Evolutionary conservation across 2,888 invertebrate species (phyloP), one percentile per base, ranked within the genome.

Genomic region (Fragum fragum): DNA sequence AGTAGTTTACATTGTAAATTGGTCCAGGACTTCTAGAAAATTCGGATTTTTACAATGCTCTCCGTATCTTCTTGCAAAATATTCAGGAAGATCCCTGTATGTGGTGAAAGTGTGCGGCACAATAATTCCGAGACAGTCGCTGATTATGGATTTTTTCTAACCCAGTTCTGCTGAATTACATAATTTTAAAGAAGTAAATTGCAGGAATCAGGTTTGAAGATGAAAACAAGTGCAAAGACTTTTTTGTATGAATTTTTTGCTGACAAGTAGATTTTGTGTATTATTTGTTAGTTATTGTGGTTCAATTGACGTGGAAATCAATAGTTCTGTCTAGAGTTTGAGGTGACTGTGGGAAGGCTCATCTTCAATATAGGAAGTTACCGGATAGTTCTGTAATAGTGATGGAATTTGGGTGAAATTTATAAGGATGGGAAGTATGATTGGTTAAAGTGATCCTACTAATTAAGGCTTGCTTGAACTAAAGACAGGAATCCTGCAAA

Each of bases 231-330:
- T 57, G 57, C 28, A 57, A 57, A 61, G 29, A 36, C 18, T 16
- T 36, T 36, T 63, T 32, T 7, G 32, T 18, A 1, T 66, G 23
- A 14, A 47, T 66, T 66, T 76, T 69, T 76, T 76, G 76, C 76
- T 76, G 76, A 76, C 76, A 69, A 69, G 76, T 68, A 28, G 39
- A 69, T 76, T 76, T 73, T 66, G 61, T 70, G 70, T 70, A 70
- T 53, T 23, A 36, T 70, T 61, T 23, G 52, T 63, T 73, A 73
- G 73, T 66, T 47, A 47, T 63, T 47, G 63, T 61, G 68, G 39
- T 69, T 76, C 42, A 55, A 69, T 76, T 69, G 76, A 76, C 68
- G 70, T 76, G 61, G 61, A 79, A 79, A 79, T 79, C 78, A 79
- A 79, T 79, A 79, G 68, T 29, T 73, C 78, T 73, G 78, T 77